Evolutionary conservation across 2,888 invertebrate species (phyloP), one percentile per base, ranked within the genome.

Genomic region (Heliconius sara): DNA sequence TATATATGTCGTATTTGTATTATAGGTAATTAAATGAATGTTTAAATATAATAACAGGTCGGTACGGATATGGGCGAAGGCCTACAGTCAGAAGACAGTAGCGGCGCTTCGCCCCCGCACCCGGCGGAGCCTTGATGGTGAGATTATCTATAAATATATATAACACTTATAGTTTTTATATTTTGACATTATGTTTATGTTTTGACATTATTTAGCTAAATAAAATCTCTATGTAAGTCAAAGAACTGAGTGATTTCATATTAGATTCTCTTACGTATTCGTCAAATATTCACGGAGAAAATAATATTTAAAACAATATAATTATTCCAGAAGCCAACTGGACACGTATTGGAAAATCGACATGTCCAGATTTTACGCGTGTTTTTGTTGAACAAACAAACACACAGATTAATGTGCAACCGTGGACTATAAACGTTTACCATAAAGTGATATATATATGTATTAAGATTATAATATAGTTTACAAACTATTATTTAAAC

Each of bases 281-380:
- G 7, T 60, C 3, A 60, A 60, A 60, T n/a, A n/a, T 60, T n/a
- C 60, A n/a, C 9, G 7, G 10, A n/a, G 25, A n/a, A 25, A 10
- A 25, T 25, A 57, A 57, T 34, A 27, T 76, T 73, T 9, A 34
- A 47, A 30, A 19, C 52, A 76, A 47, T 30, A 70, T 63, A 47
- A 13, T 30, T 57, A 52, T 63, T 74, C 80, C 90, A 94, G 94
- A 92, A 91, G 85, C 83, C 88, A 89, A 83, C 77, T 88, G 83
- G 84, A 90, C 87, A 87, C 90, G 83, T 87, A 87, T 82, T 93
- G 93, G 93, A 89, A 88, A 60, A 84, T 93, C 80, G 93, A 94
- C 86, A 84, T 93, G 90, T 93, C 94, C 80, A 89, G 90, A 83
- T 89, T 94, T 83, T 94, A 93, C 91, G 92, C 93, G 84, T 94